These are phyloP conservation scores for Hyposoter didymator DNA, from an alignment of 2,888 invertebrate species.

Conservation along the genomic window DNA sequence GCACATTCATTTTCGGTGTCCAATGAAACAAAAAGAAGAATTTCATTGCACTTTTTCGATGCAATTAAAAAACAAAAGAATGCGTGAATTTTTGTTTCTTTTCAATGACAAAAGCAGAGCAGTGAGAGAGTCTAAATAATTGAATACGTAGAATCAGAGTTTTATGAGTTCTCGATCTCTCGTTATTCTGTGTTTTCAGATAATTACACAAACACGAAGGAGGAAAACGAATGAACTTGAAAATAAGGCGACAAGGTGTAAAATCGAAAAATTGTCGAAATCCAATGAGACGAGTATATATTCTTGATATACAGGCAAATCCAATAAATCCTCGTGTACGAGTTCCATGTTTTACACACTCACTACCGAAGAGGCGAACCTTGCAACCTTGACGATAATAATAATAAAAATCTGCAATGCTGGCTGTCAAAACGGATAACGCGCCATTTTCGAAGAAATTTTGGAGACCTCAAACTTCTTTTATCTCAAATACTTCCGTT, in stretches of 20 bases:
- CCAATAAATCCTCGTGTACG: slow-evolving; percentile 24
- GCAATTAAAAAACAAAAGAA: no score
- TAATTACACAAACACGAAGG: background rate
- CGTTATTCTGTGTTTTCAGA: background rate
- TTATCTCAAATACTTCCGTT: background rate
- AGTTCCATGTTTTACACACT: background rate
- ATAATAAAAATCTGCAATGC: background rate
- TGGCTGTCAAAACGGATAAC: background rate
- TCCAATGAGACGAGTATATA: background rate
- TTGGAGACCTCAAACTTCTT: background rate
- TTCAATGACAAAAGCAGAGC: no score
- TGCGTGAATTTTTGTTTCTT: no score
- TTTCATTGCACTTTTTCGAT: no score
- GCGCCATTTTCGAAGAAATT: background rate
- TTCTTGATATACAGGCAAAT: slow-evolving; percentile 9
- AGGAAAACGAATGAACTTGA: background rate
- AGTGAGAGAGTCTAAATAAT: no score
- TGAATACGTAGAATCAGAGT: no score
- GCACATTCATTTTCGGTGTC: background rate
- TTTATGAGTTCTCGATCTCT: background rate
- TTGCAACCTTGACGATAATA: background rate
- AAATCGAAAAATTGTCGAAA: background rate
- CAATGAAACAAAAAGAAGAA: no score
- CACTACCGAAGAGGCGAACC: background rate
- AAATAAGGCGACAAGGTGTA: background rate